phyloP scores from a whole-genome alignment of 2,113 vertebrate species.

The Halichoerus grypus region DNA sequence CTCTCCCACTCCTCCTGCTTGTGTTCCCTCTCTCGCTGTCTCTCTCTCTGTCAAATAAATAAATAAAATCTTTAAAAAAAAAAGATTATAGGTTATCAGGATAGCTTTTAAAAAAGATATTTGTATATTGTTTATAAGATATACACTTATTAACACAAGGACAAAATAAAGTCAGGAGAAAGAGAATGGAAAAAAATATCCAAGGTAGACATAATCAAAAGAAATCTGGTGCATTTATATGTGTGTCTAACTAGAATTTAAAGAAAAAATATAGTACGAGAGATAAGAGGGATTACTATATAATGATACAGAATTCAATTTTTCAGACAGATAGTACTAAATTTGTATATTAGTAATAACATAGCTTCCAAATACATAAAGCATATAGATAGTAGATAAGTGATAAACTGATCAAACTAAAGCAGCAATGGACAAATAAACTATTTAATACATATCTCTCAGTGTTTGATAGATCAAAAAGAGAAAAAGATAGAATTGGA shows the following conservation, averaged over 20 bases:
- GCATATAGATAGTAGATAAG: neutral
- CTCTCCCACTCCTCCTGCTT: no score
- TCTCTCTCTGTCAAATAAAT: no score
- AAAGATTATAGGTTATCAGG: neutral
- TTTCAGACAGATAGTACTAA: neutral
- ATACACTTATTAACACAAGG: neutral
- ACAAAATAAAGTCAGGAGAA: neutral
- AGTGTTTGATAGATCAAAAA: neutral
- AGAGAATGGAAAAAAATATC: neutral
- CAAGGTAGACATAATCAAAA: neutral
- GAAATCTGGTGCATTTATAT: neutral
- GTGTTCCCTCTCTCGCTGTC: no score
- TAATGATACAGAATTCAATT: neutral
- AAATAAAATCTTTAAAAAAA: no score
- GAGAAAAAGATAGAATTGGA: neutral
- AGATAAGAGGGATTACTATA: neutral
- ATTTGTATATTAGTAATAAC: neutral
- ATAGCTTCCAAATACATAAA: neutral
- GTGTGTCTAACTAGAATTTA: neutral
- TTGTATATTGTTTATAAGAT: neutral
- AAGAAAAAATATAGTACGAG: neutral
- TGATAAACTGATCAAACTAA: neutral
- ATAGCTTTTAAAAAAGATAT: neutral
- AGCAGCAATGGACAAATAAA: neutral
- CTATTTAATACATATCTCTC: neutral